Evolutionary conservation across 2,113 vertebrate species (phyloP), one percentile per base, ranked within the genome.

Genomic region (Chaetops frenatus): DNA sequence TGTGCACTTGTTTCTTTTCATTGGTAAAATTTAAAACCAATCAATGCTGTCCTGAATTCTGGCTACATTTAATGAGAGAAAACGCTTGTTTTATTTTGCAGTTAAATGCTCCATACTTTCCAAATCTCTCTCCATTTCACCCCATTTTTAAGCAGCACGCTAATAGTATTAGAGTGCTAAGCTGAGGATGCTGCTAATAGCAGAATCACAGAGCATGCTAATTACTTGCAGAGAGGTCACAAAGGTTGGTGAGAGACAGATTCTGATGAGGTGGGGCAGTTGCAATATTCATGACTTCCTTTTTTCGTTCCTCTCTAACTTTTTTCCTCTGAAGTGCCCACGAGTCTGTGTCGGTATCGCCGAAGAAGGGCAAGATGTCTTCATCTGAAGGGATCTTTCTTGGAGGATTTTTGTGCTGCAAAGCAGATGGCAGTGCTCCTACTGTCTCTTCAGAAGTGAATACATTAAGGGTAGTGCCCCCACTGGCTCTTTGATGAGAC

Each of bases 401-500:
- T 54, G 47, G 61, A 74, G 35, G 38, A 35, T 84, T 83, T 92
- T 57, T 83, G 38, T 67, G 70, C n/a, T 77, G 67, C 38, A 95
- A 95, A 96, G 94, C 81, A 94, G 93, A 96, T 92, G 58, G 71
- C 40, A 45, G 45, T 42, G 78, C 72, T 96, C 85, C 85, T 36
- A 90, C 71, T 67, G 56, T 94, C 79, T 92, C 81, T 33, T 93
- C 74, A 97, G 83, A 97, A 93, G 62, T 61, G 51, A 91, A 96
- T 76, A 65, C 36, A 86, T 92, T 91, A 91, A 95, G 84, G 27
- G 54, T 81, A 76, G 81, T 96, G 90, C 79, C 94, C n/a, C 93
- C 94, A 91, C 80, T 92, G 86, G 48, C 62, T 91, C 91, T 96
- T 96, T 95, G 95, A 96, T 94, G 85, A 96, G 73, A 79, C 42